Conservation (phyloP, 2,113 vertebrate species). For the Pampusana beccarii region DNA sequence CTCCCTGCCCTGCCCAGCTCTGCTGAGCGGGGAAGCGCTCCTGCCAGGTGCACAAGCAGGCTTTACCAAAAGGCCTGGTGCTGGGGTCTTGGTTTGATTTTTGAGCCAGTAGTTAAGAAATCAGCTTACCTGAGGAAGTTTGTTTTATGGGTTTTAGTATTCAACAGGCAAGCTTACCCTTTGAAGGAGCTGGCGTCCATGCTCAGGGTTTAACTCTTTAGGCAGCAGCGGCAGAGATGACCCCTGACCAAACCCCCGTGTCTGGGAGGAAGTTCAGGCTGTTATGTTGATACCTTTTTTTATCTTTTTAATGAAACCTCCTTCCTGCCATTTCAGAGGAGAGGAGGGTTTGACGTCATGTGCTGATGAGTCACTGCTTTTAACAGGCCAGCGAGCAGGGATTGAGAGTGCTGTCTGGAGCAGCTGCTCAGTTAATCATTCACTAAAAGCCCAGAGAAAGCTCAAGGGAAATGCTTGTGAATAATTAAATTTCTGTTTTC, state of each 20-base stretch:
- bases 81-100: not conserved
- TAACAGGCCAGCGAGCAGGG: conserved; percentile 60
- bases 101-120: not conserved
- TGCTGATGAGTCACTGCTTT: conserved; percentile 73
- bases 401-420: conserved; percentile 66
- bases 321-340: conserved; percentile 60
- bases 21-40: not conserved
- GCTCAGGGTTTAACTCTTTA: not conserved
- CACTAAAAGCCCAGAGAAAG: conserved; percentile 68
- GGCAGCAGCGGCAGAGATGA: not conserved
- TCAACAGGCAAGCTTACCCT: not conserved
- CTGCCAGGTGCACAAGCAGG: not conserved
- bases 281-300: conserved; percentile 50
- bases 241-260: conserved; percentile 3
- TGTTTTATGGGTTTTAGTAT: not conserved
- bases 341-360: conserved; percentile 73
- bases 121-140: not conserved
- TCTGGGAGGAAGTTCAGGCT: conserved; percentile 65
- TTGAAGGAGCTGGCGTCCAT: not conserved
- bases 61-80: not conserved
- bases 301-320: conserved; percentile 67
- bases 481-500: conserved; percentile 80
- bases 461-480: conserved; percentile 74
- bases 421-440: conserved; percentile 77
- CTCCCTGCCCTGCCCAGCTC: fast-evolving